Conservation (phyloP, 1,140 invertebrate species). For the Atta texana region DNA sequence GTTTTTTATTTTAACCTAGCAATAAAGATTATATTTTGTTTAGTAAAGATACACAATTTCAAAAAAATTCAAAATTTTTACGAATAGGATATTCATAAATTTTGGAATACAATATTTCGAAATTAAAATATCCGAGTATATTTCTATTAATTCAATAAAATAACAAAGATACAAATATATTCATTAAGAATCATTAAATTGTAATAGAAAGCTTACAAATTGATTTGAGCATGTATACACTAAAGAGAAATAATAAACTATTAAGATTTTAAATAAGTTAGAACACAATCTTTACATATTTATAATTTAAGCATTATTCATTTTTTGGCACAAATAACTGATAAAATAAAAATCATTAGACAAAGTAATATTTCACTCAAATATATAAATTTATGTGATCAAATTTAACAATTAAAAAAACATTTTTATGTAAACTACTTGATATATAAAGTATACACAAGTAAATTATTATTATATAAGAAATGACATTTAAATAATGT, state of each 20-base stretch:
- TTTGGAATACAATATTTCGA: conserved; percentile 19
- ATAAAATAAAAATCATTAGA: conserved; percentile 7
- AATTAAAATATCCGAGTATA: conserved; percentile 23
- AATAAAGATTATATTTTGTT: conserved; percentile 63
- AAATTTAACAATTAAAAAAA: conserved; percentile 34
- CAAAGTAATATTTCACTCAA: neutral
- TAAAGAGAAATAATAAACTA: conserved; percentile 3
- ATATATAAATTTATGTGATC: neutral
- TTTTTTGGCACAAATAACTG: neutral
- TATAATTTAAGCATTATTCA: neutral
- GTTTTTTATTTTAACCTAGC: conserved; percentile 87
- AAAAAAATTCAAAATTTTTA: conserved; percentile 32
- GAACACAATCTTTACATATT: neutral
- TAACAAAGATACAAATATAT: conserved; percentile 39
- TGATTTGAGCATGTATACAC: neutral
- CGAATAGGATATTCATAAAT: neutral
- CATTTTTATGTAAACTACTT: neutral
- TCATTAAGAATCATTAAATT: conserved; percentile 17
- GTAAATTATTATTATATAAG: conserved; percentile 13
- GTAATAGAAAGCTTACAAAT: conserved; percentile 28
- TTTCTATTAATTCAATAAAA: neutral
- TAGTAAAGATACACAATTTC: conserved; percentile 38
- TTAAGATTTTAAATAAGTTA: conserved; percentile 17
- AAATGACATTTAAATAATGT: conserved; percentile 53
- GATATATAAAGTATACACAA: neutral